These are phyloP conservation scores for Oxytorus armatus DNA, from an alignment of 2,888 invertebrate genomes.

Conservation along the genomic window DNA sequence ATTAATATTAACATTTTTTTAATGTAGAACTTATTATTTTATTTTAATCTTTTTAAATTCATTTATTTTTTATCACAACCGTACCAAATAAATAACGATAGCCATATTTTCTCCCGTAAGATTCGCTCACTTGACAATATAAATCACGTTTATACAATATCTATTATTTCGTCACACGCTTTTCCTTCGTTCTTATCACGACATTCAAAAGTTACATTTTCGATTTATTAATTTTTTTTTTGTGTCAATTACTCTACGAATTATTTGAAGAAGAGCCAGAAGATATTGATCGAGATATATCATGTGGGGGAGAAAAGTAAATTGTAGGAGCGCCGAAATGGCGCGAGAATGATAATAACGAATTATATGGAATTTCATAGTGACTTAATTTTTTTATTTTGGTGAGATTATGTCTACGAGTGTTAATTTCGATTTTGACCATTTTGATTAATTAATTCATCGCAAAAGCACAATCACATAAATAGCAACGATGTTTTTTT, in stretches of 20 bases:
- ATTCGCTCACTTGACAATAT: constrained; percentile 5
- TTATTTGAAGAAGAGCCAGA: neutral
- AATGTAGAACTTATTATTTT: too few species aligned
- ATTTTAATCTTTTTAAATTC: neutral
- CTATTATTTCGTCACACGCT: neutral
- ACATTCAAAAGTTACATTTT: neutral
- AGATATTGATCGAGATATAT: neutral
- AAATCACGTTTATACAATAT: neutral
- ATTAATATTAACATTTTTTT: too few species aligned
- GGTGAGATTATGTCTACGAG: neutral
- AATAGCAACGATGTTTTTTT: too few species aligned
- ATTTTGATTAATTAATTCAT: neutral
- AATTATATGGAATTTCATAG: too few species aligned
- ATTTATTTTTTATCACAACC: too few species aligned
- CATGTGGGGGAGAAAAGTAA: neutral
- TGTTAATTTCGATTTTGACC: neutral
- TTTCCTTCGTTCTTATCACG: neutral
- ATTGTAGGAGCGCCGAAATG: neutral
- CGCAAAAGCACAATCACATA: too few species aligned
- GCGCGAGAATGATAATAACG: neutral
- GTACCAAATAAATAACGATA: neutral
- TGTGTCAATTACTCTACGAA: neutral
- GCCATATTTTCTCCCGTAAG: neutral
- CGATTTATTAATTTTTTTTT: neutral
- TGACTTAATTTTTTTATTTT: too few species aligned